Evolutionary conservation across 2,113 vertebrate species (phyloP).

Genomic region (Cryptomyrus ogoouensis): DNA sequence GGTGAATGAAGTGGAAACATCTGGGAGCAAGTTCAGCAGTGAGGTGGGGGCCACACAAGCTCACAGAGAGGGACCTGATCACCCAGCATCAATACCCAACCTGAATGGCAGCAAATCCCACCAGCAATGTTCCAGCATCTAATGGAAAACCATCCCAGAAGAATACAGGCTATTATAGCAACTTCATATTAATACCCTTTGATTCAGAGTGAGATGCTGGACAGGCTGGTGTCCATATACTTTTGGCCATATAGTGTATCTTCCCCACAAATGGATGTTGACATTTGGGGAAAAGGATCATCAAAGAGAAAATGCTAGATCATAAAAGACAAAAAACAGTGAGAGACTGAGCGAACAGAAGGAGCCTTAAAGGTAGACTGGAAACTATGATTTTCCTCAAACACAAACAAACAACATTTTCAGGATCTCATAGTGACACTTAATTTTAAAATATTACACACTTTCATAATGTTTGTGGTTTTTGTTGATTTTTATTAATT

Average conservation of each 20-base stretch:
- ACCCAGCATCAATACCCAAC: no score
- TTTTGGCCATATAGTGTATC: background rate
- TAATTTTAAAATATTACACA: background rate
- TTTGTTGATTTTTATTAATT: conserved; percentile 16
- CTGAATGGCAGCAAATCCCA: no score
- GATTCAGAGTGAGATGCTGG: background rate
- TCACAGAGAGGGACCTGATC: no score
- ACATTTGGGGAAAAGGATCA: background rate
- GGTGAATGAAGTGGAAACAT: no score
- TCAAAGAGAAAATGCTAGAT: background rate
- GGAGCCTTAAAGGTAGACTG: background rate
- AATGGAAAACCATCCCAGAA: no score
- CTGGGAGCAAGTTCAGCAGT: no score
- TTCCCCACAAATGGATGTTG: background rate
- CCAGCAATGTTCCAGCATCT: no score
- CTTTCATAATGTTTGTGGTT: background rate
- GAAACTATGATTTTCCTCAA: background rate
- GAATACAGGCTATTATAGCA: background rate
- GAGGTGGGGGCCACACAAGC: no score
- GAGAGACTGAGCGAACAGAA: background rate
- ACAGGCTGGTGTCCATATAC: background rate
- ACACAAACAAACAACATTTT: background rate
- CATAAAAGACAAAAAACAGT: background rate
- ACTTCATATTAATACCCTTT: background rate
- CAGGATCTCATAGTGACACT: background rate